Conservation (phyloP, 2,888 invertebrate genomes). For the Serrognathus titanus region DNA sequence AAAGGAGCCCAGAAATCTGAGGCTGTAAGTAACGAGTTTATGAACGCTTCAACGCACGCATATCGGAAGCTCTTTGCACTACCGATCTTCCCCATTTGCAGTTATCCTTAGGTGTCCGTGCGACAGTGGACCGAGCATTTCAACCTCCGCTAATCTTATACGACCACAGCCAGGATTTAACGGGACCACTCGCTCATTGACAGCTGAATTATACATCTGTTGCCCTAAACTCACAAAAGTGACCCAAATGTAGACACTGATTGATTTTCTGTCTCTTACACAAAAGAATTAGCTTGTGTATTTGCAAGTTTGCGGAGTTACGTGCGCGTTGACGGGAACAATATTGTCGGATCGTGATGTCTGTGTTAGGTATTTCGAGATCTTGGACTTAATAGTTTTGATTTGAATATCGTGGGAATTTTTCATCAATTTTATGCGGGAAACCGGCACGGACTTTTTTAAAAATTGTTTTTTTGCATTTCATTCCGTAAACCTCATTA, state of each 20-base stretch:
- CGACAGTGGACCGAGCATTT: background rate
- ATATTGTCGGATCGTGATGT: no score
- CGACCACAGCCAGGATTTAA: constrained; percentile 1
- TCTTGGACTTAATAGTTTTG: no score
- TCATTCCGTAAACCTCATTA: no score
- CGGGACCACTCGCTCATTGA: constrained; percentile 38
- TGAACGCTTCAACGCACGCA: constrained; percentile 12
- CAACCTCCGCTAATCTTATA: background rate
- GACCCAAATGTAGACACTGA: constrained; percentile 3
- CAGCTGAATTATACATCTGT: constrained; percentile 47
- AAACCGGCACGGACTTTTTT: no score
- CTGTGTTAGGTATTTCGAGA: no score
- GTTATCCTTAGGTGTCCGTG: background rate
- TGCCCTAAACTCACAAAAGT: constrained; percentile 2
- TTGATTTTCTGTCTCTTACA: constrained; percentile 1
- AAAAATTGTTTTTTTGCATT: no score
- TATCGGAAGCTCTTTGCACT: constrained; percentile 19
- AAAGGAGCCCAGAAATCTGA: background rate
- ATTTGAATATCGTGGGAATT: no score
- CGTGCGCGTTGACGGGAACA: background rate
- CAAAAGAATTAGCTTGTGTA: constrained; percentile 1
- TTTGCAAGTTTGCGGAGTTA: constrained; percentile 1
- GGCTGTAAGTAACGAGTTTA: constrained; percentile 18
- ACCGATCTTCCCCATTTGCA: constrained; percentile 12
- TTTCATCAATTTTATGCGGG: no score